A percentile compares a stretch with the other conserved stretches of the same genome.
These are phyloP conservation scores for Cataglyphis hispanica DNA, from an alignment of 1,140 invertebrate species.

Conservation along the genomic window DNA sequence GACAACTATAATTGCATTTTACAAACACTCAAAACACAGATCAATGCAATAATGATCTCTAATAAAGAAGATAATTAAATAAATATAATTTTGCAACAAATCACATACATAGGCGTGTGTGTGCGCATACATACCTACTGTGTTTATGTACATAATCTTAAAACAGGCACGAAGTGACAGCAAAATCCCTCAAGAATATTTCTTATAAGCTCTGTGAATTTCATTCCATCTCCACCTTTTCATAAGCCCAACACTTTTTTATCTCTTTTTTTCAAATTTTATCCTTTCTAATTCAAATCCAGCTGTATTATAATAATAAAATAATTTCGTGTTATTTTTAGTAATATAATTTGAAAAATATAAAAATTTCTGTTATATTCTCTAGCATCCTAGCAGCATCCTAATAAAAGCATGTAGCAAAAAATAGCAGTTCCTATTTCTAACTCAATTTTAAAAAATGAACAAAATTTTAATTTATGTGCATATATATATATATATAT, in stretches of 20 bases:
- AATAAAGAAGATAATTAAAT: constrained; percentile 1
- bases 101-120: neutral
- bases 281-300: neutral
- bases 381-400: neutral
- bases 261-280: constrained; percentile 3
- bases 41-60: neutral
- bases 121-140: too few species aligned
- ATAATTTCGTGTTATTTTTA: neutral
- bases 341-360: neutral
- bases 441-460: neutral
- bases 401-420: neutral
- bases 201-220: constrained; percentile 30
- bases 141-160: constrained; percentile 37
- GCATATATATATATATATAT: neutral
- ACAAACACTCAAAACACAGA: neutral
- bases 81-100: neutral
- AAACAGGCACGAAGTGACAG: constrained; percentile 5
- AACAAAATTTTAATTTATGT: neutral
- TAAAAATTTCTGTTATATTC: neutral
- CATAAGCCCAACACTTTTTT: constrained; percentile 20
- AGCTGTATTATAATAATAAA: neutral
- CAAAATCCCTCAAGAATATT: constrained; percentile 55
- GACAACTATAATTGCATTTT: neutral
- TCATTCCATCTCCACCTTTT: constrained; percentile 33
- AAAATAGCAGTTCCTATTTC: neutral